Percentiles rank a stretch among this genome's conserved stretches.
These are phyloP conservation scores for Hippocampus comes DNA, from an alignment of 2,113 vertebrate species.

Conservation along the genomic window DNA sequence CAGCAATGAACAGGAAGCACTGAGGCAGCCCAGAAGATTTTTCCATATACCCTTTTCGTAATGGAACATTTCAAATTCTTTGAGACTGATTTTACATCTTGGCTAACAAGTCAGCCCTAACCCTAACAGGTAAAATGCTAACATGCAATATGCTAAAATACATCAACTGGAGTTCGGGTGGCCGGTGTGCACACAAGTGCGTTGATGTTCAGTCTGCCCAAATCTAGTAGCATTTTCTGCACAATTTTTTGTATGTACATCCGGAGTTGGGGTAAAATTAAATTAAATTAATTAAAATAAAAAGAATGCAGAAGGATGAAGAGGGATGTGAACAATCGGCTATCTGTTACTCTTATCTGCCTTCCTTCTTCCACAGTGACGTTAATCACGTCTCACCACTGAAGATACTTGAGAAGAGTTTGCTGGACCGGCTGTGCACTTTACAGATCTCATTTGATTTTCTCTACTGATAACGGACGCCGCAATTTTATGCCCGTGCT, in stretches of 20 bases:
- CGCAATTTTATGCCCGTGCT: constrained; percentile 59
- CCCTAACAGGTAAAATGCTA: too few species aligned
- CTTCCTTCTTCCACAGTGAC: constrained; percentile 32
- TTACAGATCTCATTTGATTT: constrained; percentile 71
- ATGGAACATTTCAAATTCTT: too few species aligned
- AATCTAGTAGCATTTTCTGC: constrained; percentile 16
- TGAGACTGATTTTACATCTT: too few species aligned
- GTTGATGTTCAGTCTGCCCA: not conserved
- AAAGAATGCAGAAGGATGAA: constrained; percentile 8
- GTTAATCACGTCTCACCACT: constrained; percentile 51
- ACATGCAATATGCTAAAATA: too few species aligned
- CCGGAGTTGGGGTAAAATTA: not conserved
- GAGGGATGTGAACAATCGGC: constrained; percentile 32
- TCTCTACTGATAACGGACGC: constrained; percentile 56
- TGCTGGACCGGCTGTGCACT: constrained; percentile 33
- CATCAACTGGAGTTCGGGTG: not conserved
- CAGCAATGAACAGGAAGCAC: too few species aligned
- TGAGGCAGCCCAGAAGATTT: too few species aligned
- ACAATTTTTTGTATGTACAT: not conserved
- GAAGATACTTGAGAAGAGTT: constrained; percentile 42
- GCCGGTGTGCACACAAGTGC: not conserved
- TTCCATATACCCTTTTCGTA: too few species aligned
- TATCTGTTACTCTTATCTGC: constrained; percentile 42
- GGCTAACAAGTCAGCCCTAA: too few species aligned
- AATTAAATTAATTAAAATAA: constrained; percentile 6